Base-by-base conservation (phyloP, 2,888 invertebrate species). In the Mantis religiosa region DNA sequence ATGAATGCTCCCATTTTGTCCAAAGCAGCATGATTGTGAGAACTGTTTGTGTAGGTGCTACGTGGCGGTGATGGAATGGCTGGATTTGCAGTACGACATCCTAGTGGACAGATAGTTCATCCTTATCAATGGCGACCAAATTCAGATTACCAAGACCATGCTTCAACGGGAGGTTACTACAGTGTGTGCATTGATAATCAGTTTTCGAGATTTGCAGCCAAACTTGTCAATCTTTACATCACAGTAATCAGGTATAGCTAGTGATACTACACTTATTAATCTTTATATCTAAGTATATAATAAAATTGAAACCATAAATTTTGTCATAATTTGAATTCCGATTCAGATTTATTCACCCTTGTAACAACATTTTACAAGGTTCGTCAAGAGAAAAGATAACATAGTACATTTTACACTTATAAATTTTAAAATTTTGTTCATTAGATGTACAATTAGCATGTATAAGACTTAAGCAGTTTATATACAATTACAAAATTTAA, bases 21-120 rank as follows among this genome's bases (percentile, higher is more conserved):
- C 91, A 90, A 86, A 90, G 90, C 71, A 87, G 91, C 4, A 91
- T 89, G 87, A 71, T 71, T 71, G 54, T 71, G 54, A 71, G 4
- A 9, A 71, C 0, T 71, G 28, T 91, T 91, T 89, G 90, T 90
- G 30, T 92, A 98, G 98, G 98, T 98, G 30, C 94, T 98, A 91
- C 95, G 98, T 92, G 98, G 98, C 9, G 98, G 98, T 28, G 98
- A 98, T 94, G 98, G 98, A 15, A 98, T 97, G 96, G 98, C 98
- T 90, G 98, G 98, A 2, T 98, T 98, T 92, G 97, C 97, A 0
- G 97, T 98, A 0, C 95, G 97, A 90, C 96, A 98, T 93, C 98
- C 98, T 0, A 95, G 95, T 88, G 97, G 98, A 0, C 95, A 96
- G 92, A 95, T 98, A 91, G 98, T 98, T 9, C 96, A 97, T 92